phyloP scores from a whole-genome alignment of 1,140 invertebrate species.

The Hylyphantes graminicola region DNA sequence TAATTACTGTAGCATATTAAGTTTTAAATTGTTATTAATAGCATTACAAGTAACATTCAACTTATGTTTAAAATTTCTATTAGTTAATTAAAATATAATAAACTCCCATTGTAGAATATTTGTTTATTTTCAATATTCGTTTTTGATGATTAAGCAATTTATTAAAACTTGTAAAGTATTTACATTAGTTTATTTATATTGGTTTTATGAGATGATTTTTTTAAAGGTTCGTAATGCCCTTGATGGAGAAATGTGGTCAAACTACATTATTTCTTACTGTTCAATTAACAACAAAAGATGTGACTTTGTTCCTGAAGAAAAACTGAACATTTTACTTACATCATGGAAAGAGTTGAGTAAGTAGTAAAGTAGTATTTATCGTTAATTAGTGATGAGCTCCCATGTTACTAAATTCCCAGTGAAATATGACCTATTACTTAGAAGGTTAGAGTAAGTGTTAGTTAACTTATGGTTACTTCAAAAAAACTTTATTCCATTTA shows the following conservation, averaged over 20 bases:
- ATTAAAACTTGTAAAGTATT: too few species aligned
- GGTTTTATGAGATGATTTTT: background rate
- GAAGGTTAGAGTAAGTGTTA: background rate
- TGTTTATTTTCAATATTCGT: too few species aligned
- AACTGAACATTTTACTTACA: constrained; percentile 15
- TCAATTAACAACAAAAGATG: constrained; percentile 35
- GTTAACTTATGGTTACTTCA: background rate
- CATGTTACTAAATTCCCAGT: too few species aligned
- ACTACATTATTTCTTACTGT: constrained; percentile 51
- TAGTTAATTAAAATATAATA: too few species aligned
- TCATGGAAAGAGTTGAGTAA: constrained; percentile 38
- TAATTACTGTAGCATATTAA: too few species aligned
- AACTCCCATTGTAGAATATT: too few species aligned
- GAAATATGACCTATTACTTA: background rate
- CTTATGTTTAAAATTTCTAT: too few species aligned
- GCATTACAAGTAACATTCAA: too few species aligned
- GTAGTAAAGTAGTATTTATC: background rate
- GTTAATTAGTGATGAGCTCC: too few species aligned
- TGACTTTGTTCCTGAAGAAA: background rate
- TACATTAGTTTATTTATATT: too few species aligned
- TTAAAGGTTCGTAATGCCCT: constrained; percentile 31
- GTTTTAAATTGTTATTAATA: too few species aligned
- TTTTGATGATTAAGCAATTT: too few species aligned
- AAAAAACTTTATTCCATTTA: background rate
- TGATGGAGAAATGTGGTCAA: constrained; percentile 20